Base-by-base conservation (phyloP, 2,888 invertebrate genomes). In the Dicycla oo region DNA sequence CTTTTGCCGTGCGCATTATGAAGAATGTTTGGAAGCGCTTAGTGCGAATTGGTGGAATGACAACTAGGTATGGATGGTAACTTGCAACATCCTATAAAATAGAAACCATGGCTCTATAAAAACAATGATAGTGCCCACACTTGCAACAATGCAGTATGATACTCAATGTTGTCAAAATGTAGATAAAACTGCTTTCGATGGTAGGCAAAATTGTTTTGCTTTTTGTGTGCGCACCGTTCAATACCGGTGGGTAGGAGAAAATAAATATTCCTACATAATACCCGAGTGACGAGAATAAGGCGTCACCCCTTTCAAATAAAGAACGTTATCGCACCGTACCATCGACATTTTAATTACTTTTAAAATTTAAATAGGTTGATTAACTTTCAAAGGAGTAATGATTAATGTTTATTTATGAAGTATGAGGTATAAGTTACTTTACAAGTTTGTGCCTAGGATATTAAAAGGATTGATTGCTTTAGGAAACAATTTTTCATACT, bases 341-440 rank as follows among this genome's bases (percentile, higher is more conserved):
- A 78, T 73, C 73, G 78, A 78, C 67, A 43, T 75, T 75, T 75
- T 78, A 81, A 85, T 83, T 83, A 77, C 83, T 83, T 84, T 82
- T 71, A 63, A 79, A 78, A 74, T 82, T 75, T 58, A 70, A 75
- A 85, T 78, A 61, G 57, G 63, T 81, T 78, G 78, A 80, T 80
- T 75, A 85, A 73, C 65, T 78, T 79, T 64, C 72, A 49, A 73
- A 73, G 63, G 57, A 65, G 61, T 49, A 54, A 64, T 85, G 85
- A 78, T 80, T 84, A 72, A 73, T 83, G 74, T 69, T 80, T 80
- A 63, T 81, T 80, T 60, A 75, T 75, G 67, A 81, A 81, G 82
- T 73, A 68, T 60, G 65, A 61, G 75, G 82, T 82, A 67, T 80
- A 64, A 67, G 79, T 82, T 80, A 74, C 82, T 67, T 67, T 53